These are phyloP conservation scores for Erebia palarica DNA, from an alignment of 2,888 invertebrate genomes.

Conservation along the genomic window DNA sequence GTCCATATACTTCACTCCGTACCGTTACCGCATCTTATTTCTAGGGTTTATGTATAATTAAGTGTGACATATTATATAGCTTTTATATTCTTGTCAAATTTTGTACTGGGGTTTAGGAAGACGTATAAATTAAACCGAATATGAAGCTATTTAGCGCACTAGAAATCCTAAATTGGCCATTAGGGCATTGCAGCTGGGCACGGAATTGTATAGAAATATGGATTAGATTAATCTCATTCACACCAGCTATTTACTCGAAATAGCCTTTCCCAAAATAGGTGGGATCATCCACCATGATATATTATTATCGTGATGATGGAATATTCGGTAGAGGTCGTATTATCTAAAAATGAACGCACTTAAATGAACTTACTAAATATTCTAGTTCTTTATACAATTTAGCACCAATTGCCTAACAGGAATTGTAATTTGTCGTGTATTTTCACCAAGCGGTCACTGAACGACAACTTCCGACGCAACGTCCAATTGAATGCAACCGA, in stretches of 20 bases:
- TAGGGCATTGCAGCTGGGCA: slow-evolving; percentile 35
- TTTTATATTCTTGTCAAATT: slow-evolving; percentile 1
- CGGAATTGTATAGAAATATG: slow-evolving; percentile 34
- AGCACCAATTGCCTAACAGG: too few species aligned
- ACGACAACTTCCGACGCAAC: too few species aligned
- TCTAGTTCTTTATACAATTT: too few species aligned
- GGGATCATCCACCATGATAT: not conserved
- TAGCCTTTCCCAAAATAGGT: not conserved
- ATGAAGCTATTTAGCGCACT: slow-evolving; percentile 28
- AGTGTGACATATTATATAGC: not conserved
- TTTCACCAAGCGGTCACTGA: too few species aligned
- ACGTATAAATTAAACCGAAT: slow-evolving; percentile 26
- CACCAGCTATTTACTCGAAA: slow-evolving; percentile 1
- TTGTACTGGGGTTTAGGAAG: slow-evolving; percentile 13
- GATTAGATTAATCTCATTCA: slow-evolving; percentile 21
- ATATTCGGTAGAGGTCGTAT: not conserved
- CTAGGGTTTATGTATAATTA: not conserved
- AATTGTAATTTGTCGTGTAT: too few species aligned
- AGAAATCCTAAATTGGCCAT: slow-evolving; percentile 34
- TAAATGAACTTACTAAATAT: too few species aligned
- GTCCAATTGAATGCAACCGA: too few species aligned
- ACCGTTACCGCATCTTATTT: not conserved
- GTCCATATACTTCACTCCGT: too few species aligned
- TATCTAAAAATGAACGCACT: too few species aligned
- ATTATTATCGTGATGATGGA: not conserved